phyloP scores from a whole-genome alignment of 2,797 vertebrate species.

The Chrosomus eos region DNA sequence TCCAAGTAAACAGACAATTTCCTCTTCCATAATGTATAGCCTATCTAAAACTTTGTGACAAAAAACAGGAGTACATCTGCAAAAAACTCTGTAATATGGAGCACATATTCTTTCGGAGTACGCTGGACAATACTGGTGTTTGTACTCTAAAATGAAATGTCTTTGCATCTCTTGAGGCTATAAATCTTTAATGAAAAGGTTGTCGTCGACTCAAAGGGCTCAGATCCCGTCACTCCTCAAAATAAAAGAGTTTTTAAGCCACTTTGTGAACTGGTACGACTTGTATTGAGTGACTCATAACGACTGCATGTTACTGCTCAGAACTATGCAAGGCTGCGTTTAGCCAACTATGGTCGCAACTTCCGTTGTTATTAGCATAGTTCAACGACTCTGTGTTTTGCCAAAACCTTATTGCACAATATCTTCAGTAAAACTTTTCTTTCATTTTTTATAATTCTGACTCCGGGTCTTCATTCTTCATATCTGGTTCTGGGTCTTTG shows the following conservation, averaged over 20 bases:
- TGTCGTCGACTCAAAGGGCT: constrained; percentile 18
- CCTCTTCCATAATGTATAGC: background rate
- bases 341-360: no score
- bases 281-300: constrained; percentile 31
- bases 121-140: background rate
- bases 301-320: constrained; percentile 2
- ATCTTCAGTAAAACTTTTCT: no score
- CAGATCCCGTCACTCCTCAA: background rate
- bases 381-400: no score
- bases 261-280: constrained; percentile 11
- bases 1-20: constrained; percentile 1
- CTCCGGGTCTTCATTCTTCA: no score
- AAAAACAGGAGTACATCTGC: background rate
- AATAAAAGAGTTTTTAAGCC: constrained; percentile 13
- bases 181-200: constrained; percentile 41
- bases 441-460: no score
- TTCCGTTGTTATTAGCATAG: no score
- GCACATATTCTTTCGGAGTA: background rate
- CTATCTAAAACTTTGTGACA: background rate
- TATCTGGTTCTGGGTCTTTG: no score
- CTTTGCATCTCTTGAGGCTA: constrained; percentile 33
- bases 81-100: background rate
- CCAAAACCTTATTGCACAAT: no score
- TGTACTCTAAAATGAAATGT: constrained; percentile 26
- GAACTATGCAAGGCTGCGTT: background rate